A percentile compares a stretch with the other conserved stretches of the same genome.
Evolutionary conservation across 2,797 vertebrate species (phyloP).

Genomic region (Mormyrus proboscirostris): DNA sequence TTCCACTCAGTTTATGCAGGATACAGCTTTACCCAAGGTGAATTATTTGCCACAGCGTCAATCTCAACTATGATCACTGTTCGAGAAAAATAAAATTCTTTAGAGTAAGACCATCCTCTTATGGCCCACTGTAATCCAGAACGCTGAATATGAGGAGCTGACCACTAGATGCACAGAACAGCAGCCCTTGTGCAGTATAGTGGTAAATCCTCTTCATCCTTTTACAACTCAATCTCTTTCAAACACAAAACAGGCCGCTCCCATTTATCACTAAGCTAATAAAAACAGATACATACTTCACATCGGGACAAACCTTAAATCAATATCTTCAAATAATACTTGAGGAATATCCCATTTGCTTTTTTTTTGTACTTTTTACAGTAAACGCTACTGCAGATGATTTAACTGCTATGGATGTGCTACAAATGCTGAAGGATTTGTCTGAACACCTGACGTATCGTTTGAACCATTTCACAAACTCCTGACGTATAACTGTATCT

Average conservation of each 20-base stretch:
- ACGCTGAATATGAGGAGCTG: background rate
- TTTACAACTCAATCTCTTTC: conserved; percentile 22
- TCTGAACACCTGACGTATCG: conserved; percentile 44
- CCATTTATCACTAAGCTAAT: conserved; percentile 60
- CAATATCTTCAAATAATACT: conserved; percentile 37
- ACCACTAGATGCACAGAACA: background rate
- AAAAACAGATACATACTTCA: conserved; percentile 48
- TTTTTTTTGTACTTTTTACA: conserved; percentile 37
- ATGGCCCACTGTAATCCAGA: background rate
- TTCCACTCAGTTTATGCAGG: conserved; percentile 27
- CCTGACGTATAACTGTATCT: conserved; percentile 50
- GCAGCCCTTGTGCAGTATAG: background rate
- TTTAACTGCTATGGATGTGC: conserved; percentile 56
- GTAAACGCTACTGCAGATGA: conserved; percentile 16
- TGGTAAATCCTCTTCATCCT: background rate
- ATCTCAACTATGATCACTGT: conserved; percentile 5
- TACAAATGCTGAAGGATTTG: conserved; percentile 53
- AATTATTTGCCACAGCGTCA: background rate
- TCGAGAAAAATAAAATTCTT: background rate
- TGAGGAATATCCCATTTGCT: conserved; percentile 49
- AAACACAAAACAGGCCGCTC: conserved; percentile 60
- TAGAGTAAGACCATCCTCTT: background rate
- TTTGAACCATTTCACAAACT: conserved; percentile 47
- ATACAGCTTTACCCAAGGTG: background rate
- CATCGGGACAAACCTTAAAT: conserved; percentile 52